These are phyloP conservation scores for Danionella dracula DNA, from an alignment of 2,797 vertebrate species.

Conservation along the genomic window DNA sequence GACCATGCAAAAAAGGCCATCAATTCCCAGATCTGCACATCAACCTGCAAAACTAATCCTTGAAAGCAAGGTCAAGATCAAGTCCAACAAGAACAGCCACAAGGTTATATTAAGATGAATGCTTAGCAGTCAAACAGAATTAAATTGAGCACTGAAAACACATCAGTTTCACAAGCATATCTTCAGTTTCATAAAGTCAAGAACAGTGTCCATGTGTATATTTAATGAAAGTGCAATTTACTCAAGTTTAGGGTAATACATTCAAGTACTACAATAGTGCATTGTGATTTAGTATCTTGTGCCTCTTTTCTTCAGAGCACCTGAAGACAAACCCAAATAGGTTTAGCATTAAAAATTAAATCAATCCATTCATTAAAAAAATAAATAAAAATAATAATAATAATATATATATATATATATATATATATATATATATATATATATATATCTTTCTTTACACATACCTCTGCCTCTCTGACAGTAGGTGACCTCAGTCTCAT, in stretches of 20 bases:
- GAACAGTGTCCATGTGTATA: constrained; percentile 40
- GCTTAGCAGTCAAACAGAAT: constrained; percentile 40
- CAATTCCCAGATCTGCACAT: too few relatives aligned
- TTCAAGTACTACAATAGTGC: constrained; percentile 44
- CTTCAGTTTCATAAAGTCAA: constrained; percentile 26
- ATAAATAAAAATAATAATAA: not conserved
- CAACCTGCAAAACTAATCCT: too few relatives aligned
- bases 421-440: too few relatives aligned
- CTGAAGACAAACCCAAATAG: constrained; percentile 27
- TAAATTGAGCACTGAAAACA: constrained; percentile 26
- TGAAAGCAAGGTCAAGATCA: not conserved
- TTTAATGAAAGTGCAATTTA: constrained; percentile 42
- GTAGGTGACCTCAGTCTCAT: constrained; percentile 37
- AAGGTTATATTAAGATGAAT: constrained; percentile 45
- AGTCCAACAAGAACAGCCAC: constrained; percentile 9
- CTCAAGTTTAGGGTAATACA: constrained; percentile 35
- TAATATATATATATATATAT: too few relatives aligned
- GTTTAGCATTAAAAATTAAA: not conserved
- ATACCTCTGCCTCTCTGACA: constrained; percentile 53
- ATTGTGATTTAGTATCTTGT: constrained; percentile 48
- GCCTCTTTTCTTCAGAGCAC: constrained; percentile 53
- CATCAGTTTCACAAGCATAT: constrained; percentile 26
- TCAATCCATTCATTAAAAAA: not conserved
- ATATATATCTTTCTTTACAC: too few relatives aligned
- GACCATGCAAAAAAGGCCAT: not conserved